Evolutionary conservation across 2,888 invertebrate genomes (phyloP), one percentile per base, ranked within the genome.

Genomic region (Bugula neritina): DNA sequence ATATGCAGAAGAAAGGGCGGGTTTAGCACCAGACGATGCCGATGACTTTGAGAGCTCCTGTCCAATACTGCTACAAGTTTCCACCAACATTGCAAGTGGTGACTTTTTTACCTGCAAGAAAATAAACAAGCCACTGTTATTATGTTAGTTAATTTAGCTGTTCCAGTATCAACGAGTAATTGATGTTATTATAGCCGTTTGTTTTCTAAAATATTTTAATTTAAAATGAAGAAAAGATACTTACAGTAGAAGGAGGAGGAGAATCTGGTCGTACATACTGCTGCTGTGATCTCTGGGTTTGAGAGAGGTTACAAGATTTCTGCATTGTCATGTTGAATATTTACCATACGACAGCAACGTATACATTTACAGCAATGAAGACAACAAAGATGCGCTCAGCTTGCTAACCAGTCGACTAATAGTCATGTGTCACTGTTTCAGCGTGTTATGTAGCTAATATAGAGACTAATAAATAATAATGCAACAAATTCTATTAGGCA

Each of bases 281-380:
- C 31, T 63, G 63, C 34, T 63, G 63, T 17, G 17, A 5, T 10
- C 31, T 21, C 63, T 13, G 27, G 10, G 17, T 13, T 34, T 25
- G 63, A 25, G 25, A 21, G 27, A 25, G 10, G 27, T 63, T 27
- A 31, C 63, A 63, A 63, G 63, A 31, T 31, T 63, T 63, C 34
- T 63, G 63, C 63, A 63, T 63, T 63, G 63, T 63, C 63, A 63
- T 63, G 10, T 43, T 43, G 43, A 43, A n/a, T n/a, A n/a, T n/a
- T n/a, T n/a, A n/a, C n/a, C n/a, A n/a, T n/a, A n/a, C n/a, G n/a
- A n/a, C n/a, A n/a, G n/a, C n/a, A n/a, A n/a, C n/a, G n/a, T n/a
- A n/a, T 43, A 43, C 10, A 43, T 17, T 43, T 10, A 17, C 17
- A 10, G 43, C 43, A 10, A 17, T 43, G 5, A 17, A 43, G 43